Base-by-base conservation (phyloP, 1,140 invertebrate genomes). In the Leptopilina clavipes region DNA sequence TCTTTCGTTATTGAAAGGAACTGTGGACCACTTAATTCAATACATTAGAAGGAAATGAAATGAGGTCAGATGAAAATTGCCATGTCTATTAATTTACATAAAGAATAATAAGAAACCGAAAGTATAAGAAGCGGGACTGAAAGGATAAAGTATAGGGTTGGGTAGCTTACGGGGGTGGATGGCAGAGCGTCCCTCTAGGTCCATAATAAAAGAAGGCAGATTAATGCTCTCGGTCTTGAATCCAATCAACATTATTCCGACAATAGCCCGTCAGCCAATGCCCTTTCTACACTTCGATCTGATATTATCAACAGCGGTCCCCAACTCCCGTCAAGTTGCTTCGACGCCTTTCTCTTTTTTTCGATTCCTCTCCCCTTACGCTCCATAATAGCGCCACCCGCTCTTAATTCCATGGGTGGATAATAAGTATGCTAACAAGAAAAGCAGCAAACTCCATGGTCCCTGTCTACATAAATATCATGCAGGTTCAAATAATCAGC, bases 401-500 rank as follows among this genome's bases (percentile, higher is more conserved):
- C 80, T 84, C 86, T 89, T 88, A 88, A 89, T 89, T 88, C 86
- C 85, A 86, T 83, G 84, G 80, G 76, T 83, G 86, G 86, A 88
- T 89, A 86, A 89, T 89, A 88, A 89, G 88, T 89, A 89, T 89
- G 88, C 88, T 89, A 89, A 89, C 88, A 89, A 89, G 87, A 87
- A 83, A 86, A 83, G 82, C 83, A 85, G 72, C 77, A 77, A 70
- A 72, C 73, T 71, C 74, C 5, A n/a, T 3, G 17, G n/a, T n/a
- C 48, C 17, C 48, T 52, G 6, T 52, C 17, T 5, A 52, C 48
- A n/a, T 52, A 52, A 52, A 52, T 52, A 17, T 52, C 48, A 17
- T 52, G 14, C 14, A 52, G 17, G 48, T n/a, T 8, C 5, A 52
- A 52, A 52, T 17, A 52, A 52, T 12, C 43, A 9, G 43, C 9